These are phyloP conservation scores for Fundulus diaphanus DNA, from an alignment of 2,797 vertebrate species.

Conservation along the genomic window DNA sequence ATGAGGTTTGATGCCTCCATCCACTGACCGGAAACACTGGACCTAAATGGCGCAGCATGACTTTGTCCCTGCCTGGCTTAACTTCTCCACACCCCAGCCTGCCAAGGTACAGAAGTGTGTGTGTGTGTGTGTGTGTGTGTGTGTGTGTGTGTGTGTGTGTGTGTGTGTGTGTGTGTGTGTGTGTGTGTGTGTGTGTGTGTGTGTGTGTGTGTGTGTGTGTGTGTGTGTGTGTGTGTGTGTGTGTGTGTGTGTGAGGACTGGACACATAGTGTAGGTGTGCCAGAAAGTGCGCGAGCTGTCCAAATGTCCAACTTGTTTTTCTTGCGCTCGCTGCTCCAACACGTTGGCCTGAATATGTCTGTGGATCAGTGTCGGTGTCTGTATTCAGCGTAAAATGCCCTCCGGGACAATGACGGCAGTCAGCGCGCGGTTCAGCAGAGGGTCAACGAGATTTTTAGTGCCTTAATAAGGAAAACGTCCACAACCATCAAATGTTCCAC, in stretches of 20 bases:
- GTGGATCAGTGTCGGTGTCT: constrained; percentile 9
- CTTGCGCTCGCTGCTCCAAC: not conserved
- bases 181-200: not conserved
- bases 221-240: constrained; percentile 12
- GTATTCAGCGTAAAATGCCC: not conserved
- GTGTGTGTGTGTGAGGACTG: not conserved
- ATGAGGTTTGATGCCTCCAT: constrained; percentile 99
- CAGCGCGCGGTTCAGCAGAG: constrained; percentile 30
- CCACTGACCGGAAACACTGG: constrained; percentile 99
- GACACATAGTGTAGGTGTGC: not conserved
- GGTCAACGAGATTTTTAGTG: constrained; percentile 7
- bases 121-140: constrained; percentile 10
- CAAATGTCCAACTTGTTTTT: not conserved
- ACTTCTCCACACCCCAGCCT: constrained; percentile 99
- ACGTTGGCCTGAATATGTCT: not conserved
- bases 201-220: constrained; percentile 6
- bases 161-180: not conserved
- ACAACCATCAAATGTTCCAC: not conserved
- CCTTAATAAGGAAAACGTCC: not conserved
- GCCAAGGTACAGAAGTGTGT: constrained; percentile 86
- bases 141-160: not conserved
- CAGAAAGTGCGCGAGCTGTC: not conserved
- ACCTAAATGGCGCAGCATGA: constrained; percentile 99
- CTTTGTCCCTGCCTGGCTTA: constrained; percentile 99
- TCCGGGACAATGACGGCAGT: constrained; percentile 20